These are phyloP conservation scores for Acanthisitta chloris DNA, from an alignment of 2,113 vertebrate genomes.

Conservation along the genomic window DNA sequence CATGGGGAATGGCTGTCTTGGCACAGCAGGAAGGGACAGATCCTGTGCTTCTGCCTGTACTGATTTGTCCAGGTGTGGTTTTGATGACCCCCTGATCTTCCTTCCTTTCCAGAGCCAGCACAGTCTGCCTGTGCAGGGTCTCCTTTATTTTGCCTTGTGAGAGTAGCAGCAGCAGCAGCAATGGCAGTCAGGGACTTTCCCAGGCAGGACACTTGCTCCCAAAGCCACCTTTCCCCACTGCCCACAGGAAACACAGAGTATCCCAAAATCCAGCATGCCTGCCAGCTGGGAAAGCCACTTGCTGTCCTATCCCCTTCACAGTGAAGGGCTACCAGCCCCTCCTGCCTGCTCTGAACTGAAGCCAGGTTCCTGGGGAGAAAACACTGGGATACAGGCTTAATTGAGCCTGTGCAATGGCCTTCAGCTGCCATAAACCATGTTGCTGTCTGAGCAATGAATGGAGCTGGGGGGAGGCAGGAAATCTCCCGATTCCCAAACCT, in stretches of 20 bases:
- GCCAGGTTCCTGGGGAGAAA: slow-evolving; percentile 38
- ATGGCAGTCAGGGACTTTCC: rapidly evolving
- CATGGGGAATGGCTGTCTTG: not conserved
- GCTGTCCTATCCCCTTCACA: not conserved
- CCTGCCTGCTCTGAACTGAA: slow-evolving; percentile 30
- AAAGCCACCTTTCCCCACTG: rapidly evolving
- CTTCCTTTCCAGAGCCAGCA: not conserved
- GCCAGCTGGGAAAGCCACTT: not conserved
- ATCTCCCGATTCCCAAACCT: not conserved
- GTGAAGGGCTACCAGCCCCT: not conserved
- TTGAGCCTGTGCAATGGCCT: not conserved
- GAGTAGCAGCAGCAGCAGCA: not conserved
- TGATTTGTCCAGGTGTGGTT: rapidly evolving
- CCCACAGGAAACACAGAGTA: not conserved
- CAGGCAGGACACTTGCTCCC: not conserved
- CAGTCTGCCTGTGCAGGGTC: not conserved
- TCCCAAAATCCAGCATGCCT: not conserved
- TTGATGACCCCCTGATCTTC: not conserved
- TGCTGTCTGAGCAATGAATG: slow-evolving; percentile 34
- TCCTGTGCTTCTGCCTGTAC: not conserved
- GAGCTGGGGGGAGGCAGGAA: not conserved
- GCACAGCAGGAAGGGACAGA: not conserved
- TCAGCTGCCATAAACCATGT: slow-evolving; percentile 42
- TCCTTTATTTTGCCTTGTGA: not conserved
- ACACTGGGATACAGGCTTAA: not conserved